Base-by-base conservation (phyloP, 2,888 invertebrate genomes). In the Cryptosula pallasiana region DNA sequence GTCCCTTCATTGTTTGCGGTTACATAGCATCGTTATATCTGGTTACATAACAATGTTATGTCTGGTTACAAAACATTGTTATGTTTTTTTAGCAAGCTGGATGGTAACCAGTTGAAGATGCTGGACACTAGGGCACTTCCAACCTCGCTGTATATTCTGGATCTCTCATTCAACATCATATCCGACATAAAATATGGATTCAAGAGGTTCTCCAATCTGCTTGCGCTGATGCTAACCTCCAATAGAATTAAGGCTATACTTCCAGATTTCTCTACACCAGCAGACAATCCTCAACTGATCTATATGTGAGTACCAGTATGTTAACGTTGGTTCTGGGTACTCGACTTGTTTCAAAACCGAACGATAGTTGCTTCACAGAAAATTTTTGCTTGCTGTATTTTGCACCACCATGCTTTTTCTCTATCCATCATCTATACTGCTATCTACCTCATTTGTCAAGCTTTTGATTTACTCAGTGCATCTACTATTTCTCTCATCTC, bases 111-210 rank as follows among this genome's bases (percentile, higher is more conserved):
- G 63, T 16, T 63, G 34, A 27, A 63, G n/a, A n/a, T 32, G n/a
- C 32, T 63, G 32, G 63, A 63, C n/a, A 27, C 63, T 5, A 63
- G 63, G 32, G 9, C 20, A 3, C 63, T 63, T 5, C 63, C 63
- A 63, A 63, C 63, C 13, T 29, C 63, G 2, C 63, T 63, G 3
- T 5, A 63, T 9, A 13, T 27, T 32, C 34, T 63, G 5, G 63
- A 63, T n/a, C 16, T 63, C 34, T 63, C 63, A 16, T 9, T 13
- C 34, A 63, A 63, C n/a, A 34, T 20, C 20, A 63, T 63, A 2
- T 63, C 63, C 27, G 32, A 63, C 5, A 20, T 63, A 27, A 63
- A 63, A 9, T 34, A 63, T n/a, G 63, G 63, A 27, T 63, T 63
- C 34, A 27, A 13, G 25, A 32, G 32, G 34, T 63, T 63, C 34